These are phyloP conservation scores for Caenorhabditis elegans DNA, from an alignment of 1,140 invertebrate genomes.

Conservation along the genomic window DNA sequence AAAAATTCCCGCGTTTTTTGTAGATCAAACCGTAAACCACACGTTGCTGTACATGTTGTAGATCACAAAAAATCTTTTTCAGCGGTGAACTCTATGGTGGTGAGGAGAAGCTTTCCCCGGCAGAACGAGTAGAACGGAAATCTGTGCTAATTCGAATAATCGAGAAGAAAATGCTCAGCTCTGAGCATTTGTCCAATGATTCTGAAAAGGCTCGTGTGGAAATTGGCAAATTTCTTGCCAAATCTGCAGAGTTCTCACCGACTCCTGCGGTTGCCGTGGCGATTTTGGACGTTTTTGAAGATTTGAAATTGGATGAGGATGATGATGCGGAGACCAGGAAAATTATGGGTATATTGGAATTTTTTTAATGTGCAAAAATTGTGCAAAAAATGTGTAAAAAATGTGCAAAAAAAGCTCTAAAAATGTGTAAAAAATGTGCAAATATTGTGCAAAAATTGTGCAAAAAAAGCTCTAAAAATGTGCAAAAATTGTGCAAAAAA, in stretches of 20 bases:
- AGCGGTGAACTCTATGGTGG: neutral
- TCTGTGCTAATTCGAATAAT: neutral
- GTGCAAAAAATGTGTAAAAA: no score
- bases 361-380: no score
- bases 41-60: no score
- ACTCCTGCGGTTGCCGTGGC: neutral
- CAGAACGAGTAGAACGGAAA: neutral
- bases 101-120: neutral
- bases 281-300: slow-evolving; percentile 2
- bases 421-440: no score
- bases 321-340: neutral
- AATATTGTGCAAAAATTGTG: no score
- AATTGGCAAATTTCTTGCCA: neutral
- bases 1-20: no score
- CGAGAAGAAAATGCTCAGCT: neutral
- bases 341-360: neutral
- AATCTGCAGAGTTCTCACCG: neutral
- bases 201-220: neutral
- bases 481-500: no score
- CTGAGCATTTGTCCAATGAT: neutral
- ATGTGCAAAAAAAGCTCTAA: no score
- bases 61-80: neutral
- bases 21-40: no score
- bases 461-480: no score
- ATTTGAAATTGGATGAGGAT: slow-evolving; percentile 3